A percentile compares a stretch with the other conserved stretches of the same genome.
These are phyloP conservation scores for Caenorhabditis plicata DNA, from an alignment of 2,888 invertebrate species.

Conservation along the genomic window DNA sequence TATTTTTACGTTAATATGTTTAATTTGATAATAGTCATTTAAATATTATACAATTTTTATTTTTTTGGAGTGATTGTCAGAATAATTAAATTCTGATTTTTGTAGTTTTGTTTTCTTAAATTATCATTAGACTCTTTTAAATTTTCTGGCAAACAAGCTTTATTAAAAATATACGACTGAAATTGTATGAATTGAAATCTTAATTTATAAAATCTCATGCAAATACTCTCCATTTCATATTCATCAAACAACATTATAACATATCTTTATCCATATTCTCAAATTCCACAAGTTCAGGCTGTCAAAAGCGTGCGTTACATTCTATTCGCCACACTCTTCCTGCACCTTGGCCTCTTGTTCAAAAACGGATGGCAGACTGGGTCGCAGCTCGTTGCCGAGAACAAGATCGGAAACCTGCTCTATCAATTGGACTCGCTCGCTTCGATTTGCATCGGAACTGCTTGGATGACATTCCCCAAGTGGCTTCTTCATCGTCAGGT, in stretches of 20 bases:
- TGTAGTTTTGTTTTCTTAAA: too few relatives aligned
- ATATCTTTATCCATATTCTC: too few relatives aligned
- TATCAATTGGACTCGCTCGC: constrained; percentile 64
- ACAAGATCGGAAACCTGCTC: constrained; percentile 52
- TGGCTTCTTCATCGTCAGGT: constrained; percentile 61
- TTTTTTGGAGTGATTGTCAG: too few relatives aligned
- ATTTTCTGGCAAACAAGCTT: too few relatives aligned
- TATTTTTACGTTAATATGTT: too few relatives aligned
- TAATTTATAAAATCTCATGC: neutral
- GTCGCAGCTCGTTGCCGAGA: constrained; percentile 18
- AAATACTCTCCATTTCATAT: too few relatives aligned
- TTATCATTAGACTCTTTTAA: too few relatives aligned
- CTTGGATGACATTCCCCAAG: constrained; percentile 61
- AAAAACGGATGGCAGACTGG: constrained; percentile 51
- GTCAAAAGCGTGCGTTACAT: constrained; percentile 39
- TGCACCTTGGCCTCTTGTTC: constrained; percentile 40
- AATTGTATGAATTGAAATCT: neutral
- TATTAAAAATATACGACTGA: too few relatives aligned
- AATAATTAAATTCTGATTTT: too few relatives aligned
- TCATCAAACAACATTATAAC: too few relatives aligned
- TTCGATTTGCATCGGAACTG: constrained; percentile 59
- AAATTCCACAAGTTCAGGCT: constrained; percentile 15
- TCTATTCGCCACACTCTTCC: constrained; percentile 31
- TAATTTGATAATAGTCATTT: too few relatives aligned
- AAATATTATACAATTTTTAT: too few relatives aligned